Conservation (phyloP, 2,888 invertebrate genomes). For the Heteromurus nitidus region DNA sequence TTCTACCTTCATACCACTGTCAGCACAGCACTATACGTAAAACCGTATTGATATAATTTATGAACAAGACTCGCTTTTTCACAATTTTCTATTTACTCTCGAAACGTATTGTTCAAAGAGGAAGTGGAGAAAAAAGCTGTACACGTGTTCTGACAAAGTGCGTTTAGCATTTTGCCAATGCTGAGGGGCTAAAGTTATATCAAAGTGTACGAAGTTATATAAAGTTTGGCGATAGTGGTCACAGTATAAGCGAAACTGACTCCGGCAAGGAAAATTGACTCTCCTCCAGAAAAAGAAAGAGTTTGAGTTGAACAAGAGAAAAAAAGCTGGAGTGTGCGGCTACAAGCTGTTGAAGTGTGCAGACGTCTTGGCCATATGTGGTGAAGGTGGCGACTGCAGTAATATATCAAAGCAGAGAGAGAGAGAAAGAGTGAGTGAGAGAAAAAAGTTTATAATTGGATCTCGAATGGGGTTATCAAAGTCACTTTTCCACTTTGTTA, state of each 20-base stretch:
- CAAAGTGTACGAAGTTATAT: neutral
- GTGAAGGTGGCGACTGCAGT: constrained; percentile 20
- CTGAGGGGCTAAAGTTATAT: neutral
- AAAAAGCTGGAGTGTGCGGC: constrained; percentile 9
- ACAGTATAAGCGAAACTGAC: constrained; percentile 36
- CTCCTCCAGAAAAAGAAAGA: constrained; percentile 44
- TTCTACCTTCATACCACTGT: too few relatives aligned
- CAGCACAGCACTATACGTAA: too few relatives aligned
- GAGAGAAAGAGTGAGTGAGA: neutral
- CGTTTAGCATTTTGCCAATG: neutral
- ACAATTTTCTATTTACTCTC: too few relatives aligned
- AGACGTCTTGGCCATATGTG: neutral
- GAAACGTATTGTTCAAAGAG: too few relatives aligned
- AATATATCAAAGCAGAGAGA: constrained; percentile 40
- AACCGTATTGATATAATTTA: too few relatives aligned
- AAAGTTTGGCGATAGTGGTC: constrained; percentile 20
- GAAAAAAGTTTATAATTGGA: constrained; percentile 58
- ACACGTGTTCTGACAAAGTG: neutral
- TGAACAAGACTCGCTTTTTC: too few relatives aligned
- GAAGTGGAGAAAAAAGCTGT: neutral
- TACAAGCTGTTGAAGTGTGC: neutral
- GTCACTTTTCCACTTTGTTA: constrained; percentile 55
- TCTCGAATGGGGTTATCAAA: constrained; percentile 59
- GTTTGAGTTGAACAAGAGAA: constrained; percentile 52
- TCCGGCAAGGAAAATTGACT: constrained; percentile 55